A percentile compares a stretch with the other conserved stretches of the same genome.
Conservation (phyloP, 2,797 vertebrate genomes). For the Pogoniulus pusillus region DNA sequence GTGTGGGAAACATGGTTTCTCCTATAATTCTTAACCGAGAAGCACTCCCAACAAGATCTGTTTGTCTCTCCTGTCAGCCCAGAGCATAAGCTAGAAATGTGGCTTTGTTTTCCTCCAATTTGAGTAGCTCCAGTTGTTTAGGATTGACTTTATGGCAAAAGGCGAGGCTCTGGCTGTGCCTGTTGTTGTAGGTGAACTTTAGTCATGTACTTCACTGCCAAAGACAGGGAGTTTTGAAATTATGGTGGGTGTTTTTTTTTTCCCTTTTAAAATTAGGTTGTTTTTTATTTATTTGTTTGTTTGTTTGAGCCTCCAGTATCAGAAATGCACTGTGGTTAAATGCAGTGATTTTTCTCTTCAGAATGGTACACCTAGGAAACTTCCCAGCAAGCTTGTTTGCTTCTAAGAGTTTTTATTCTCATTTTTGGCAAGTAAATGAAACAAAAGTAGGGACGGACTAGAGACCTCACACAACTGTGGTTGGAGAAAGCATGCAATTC, state of each 20-base stretch:
- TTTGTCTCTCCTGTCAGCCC: not conserved
- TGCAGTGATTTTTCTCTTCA: not conserved
- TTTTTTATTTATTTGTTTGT: not conserved
- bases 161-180: not conserved
- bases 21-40: not conserved
- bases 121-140: not conserved
- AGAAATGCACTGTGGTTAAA: not conserved
- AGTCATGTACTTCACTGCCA: not conserved
- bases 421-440: not conserved
- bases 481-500: slow-evolving; percentile 58
- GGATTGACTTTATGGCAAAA: not conserved
- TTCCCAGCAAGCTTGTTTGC: not conserved
- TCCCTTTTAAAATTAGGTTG: too few relatives aligned
- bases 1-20: not conserved
- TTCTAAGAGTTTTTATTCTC: not conserved
- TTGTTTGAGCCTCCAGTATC: not conserved
- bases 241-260: too few relatives aligned
- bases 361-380: not conserved
- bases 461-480: slow-evolving; percentile 37
- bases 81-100: not conserved
- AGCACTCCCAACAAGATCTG: not conserved
- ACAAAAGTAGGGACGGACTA: not conserved
- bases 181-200: not conserved
- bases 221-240: not conserved
- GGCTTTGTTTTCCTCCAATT: not conserved